phyloP scores from a whole-genome alignment of 2,888 invertebrate genomes.

The Andrena camellia region DNA sequence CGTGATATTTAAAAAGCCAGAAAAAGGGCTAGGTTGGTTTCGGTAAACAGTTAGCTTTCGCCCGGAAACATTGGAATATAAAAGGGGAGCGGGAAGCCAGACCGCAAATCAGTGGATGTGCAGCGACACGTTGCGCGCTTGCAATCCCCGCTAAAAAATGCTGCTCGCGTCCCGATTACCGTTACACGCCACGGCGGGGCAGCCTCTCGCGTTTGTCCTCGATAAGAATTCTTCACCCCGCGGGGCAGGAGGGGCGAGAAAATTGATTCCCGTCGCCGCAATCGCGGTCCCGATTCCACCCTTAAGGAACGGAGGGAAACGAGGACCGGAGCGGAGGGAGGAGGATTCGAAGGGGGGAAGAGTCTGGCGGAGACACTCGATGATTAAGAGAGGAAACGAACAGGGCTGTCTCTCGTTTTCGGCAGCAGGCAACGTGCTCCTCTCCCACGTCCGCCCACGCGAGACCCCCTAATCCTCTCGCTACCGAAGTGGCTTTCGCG shows the following conservation, averaged over 20 bases:
- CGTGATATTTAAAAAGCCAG: background rate
- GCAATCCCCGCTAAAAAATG: constrained; percentile 17
- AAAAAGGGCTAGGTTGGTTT: background rate
- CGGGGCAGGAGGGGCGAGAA: constrained; percentile 27
- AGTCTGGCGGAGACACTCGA: constrained; percentile 59
- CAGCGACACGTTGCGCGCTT: constrained; percentile 44
- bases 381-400: constrained; percentile 67
- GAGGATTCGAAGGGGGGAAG: constrained; percentile 24
- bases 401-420: constrained; percentile 3
- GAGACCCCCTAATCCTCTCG: constrained; percentile 49
- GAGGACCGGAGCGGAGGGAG: background rate
- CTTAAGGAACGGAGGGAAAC: constrained; percentile 29
- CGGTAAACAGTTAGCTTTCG: constrained; percentile 18
- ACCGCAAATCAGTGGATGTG: constrained; percentile 44
- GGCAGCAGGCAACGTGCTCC: background rate
- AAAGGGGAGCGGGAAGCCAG: background rate
- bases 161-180: constrained; percentile 42
- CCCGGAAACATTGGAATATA: background rate
- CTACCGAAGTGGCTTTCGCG: constrained; percentile 31
- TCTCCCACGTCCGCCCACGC: constrained; percentile 4
- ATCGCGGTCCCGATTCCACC: constrained; percentile 49
- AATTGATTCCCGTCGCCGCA: constrained; percentile 56
- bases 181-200: constrained; percentile 7
- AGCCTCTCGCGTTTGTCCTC: background rate
- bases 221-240: constrained; percentile 37